Evolutionary conservation across 2,113 vertebrate species (phyloP).

Genomic region (Prietella phreatophila): DNA sequence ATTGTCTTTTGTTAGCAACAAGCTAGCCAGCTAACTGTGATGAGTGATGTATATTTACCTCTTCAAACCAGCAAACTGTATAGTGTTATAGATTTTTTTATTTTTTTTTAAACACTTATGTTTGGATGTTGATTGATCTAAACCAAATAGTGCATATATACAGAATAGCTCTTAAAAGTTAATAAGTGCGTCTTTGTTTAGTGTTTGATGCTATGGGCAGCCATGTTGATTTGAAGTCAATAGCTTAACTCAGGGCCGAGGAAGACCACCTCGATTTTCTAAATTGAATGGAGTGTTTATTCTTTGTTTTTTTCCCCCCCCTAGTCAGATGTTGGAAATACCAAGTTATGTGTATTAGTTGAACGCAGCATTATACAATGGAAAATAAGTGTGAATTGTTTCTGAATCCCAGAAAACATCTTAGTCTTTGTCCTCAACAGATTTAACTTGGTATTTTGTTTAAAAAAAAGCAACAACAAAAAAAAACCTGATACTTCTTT

Average conservation of each 20-base stretch:
- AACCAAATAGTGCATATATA: no score
- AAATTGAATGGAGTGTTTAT: neutral
- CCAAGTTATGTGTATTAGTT: neutral
- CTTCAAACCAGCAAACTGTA: no score
- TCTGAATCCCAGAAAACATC: neutral
- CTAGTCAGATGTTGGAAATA: neutral
- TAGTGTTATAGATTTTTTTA: no score
- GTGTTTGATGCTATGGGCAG: neutral
- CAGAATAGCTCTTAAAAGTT: no score
- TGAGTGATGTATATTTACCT: no score
- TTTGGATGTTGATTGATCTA: no score
- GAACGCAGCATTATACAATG: neutral
- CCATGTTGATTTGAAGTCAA: neutral
- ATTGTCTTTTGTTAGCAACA: no score
- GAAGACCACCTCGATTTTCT: neutral
- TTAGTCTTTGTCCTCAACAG: neutral
- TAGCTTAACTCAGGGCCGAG: neutral
- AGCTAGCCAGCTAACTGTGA: no score
- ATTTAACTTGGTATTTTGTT: slow-evolving; percentile 26
- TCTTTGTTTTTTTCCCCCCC: no score
- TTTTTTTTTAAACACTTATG: no score
- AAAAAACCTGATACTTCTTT: neutral
- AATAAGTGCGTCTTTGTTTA: no score
- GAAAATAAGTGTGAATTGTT: neutral
- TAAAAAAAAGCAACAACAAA: neutral